Evolutionary conservation across 2,888 invertebrate species (phyloP), one percentile per base, ranked within the genome.

Genomic region (Hirtodrosophila confusa): DNA sequence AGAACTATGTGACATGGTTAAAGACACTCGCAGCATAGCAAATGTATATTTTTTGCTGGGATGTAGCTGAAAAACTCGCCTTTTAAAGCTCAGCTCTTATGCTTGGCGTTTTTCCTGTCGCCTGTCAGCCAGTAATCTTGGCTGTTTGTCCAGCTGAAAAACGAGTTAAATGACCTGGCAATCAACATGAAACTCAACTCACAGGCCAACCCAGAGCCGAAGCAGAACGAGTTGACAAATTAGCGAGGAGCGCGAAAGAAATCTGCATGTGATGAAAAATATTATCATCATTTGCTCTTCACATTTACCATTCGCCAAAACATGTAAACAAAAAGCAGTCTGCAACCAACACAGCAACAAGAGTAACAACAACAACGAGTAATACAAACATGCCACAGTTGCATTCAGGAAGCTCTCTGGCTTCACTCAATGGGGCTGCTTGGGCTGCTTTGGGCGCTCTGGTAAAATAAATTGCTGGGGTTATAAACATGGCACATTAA

Each of bases 401-500:
- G 17, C 29, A 33, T 37, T 56, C 44, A 47, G 35, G 36, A 55
- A 40, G 45, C 9, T 31, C 31, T 31, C 7, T 31, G 8, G 6
- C 9, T 31, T 9, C 7, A 31, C 3, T 9, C 31, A 39, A 37
- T 3, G 8, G 4, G 27, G 31, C 17, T 31, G 39, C 45, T 29
- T 55, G 65, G 49, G n/a, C 11, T 4, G 9, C 12, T 33, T 10
- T 43, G 54, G 41, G 43, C 29, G 61, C 45, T 37, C 36, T 43
- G 58, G 36, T 69, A 71, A 86, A 88, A 89, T 85, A 86, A 88
- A 88, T 89, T 89, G 89, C 85, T 78, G 57, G 76, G 65, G 75
- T 65, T 73, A 86, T 86, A 84, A 89, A 79, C 80, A 84, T 78
- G 71, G 72, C 74, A 72, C 89, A 88, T 89, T 87, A 89, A 89